Conservation (phyloP, 2,888 invertebrate genomes). For the Tenthredo amoena region DNA sequence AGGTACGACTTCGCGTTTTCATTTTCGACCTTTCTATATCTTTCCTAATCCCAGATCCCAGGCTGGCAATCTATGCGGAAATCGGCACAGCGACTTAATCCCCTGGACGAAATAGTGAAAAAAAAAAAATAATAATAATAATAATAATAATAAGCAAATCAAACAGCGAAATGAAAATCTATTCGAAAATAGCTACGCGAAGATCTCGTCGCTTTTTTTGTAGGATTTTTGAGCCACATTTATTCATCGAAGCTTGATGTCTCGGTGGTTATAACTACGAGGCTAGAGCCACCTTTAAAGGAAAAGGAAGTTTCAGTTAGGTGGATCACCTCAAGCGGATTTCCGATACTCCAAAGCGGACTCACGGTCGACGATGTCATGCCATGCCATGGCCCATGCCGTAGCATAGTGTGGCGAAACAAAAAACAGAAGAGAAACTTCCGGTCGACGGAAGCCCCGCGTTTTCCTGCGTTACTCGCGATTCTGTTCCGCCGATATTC, state of each 20-base stretch:
- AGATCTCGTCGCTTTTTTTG: background rate
- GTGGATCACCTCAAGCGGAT: background rate
- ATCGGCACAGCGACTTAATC: background rate
- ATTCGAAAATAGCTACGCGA: background rate
- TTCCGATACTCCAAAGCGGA: constrained; percentile 20
- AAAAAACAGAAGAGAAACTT: constrained; percentile 26
- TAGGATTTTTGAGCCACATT: background rate
- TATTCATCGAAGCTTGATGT: background rate
- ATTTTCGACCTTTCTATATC: background rate
- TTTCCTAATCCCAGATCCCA: background rate
- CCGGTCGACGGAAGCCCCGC: constrained; percentile 20
- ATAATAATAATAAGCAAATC: no score
- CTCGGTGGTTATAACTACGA: background rate
- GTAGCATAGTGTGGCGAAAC: background rate
- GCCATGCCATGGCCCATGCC: background rate
- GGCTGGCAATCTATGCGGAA: background rate
- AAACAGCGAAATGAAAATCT: background rate
- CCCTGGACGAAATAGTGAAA: background rate
- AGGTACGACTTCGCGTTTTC: background rate
- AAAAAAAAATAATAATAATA: no score
- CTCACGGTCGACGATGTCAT: background rate
- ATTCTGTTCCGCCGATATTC: constrained; percentile 34
- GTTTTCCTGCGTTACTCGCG: constrained; percentile 13
- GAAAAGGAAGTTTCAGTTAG: background rate
- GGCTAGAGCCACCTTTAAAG: background rate